Percentiles rank a stretch among this genome's conserved stretches.
Conservation (phyloP, 2,797 vertebrate species). For the Benthosema pterotum region DNA sequence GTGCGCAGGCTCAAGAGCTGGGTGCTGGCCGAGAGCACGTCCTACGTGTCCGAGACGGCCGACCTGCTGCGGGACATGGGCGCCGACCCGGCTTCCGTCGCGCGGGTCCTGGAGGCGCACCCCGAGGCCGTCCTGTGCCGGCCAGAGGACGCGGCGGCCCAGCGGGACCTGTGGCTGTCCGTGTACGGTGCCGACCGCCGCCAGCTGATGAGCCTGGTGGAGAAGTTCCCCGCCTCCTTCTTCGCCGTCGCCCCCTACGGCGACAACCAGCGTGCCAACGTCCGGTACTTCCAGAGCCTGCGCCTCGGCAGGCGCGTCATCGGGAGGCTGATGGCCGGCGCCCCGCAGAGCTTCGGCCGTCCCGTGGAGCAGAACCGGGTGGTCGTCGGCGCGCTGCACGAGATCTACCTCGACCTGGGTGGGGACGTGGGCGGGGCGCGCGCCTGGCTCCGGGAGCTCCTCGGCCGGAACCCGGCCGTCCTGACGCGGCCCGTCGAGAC, state of each 20-base stretch:
- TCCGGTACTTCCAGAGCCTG: slow-evolving; percentile 86
- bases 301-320: slow-evolving; percentile 86
- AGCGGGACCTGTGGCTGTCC: slow-evolving; percentile 85
- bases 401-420: slow-evolving; percentile 84
- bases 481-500: slow-evolving; percentile 79
- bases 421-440: slow-evolving; percentile 84
- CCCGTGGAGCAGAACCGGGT: slow-evolving; percentile 82
- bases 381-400: slow-evolving; percentile 81
- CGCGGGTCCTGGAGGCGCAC: slow-evolving; percentile 83
- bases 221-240: slow-evolving; percentile 91
- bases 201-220: slow-evolving; percentile 83
- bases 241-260: slow-evolving; percentile 77
- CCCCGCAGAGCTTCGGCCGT: slow-evolving; percentile 84
- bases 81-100: slow-evolving; percentile 63
- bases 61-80: slow-evolving; percentile 83
- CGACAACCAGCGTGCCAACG: slow-evolving; percentile 82
- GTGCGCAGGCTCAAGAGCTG: slow-evolving; percentile 85
- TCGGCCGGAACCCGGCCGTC: slow-evolving; percentile 90
- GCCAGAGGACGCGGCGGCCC: slow-evolving; percentile 77
- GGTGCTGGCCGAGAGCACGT: slow-evolving; percentile 82
- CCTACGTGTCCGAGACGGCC: slow-evolving; percentile 82
- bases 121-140: slow-evolving; percentile 86
- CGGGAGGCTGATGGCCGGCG: slow-evolving; percentile 85
- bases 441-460: slow-evolving; percentile 88
- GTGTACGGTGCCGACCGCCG: slow-evolving; percentile 81